These are phyloP conservation scores for Dunckerocampus dactyliophorus DNA, from an alignment of 2,113 vertebrate genomes.

Conservation along the genomic window DNA sequence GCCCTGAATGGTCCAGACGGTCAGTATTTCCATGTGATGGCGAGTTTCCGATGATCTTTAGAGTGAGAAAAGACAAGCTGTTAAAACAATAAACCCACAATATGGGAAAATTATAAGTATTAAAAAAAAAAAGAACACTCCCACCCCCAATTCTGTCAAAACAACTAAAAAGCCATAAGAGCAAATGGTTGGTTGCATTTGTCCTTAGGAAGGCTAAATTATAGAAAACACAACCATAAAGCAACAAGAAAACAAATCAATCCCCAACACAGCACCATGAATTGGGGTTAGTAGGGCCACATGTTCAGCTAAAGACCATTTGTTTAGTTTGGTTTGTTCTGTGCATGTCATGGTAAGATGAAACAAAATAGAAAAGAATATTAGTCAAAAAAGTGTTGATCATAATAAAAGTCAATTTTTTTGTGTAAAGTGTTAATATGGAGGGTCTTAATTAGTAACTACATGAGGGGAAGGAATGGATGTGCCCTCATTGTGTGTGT, in stretches of 20 bases:
- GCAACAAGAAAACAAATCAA: slow-evolving; percentile 60
- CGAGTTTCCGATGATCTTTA: slow-evolving; percentile 90
- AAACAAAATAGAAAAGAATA: slow-evolving; percentile 2
- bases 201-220: slow-evolving; percentile 60
- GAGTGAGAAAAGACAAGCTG: slow-evolving; percentile 65
- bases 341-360: slow-evolving; percentile 59
- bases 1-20: slow-evolving; percentile 77
- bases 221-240: slow-evolving; percentile 42
- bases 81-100: slow-evolving; percentile 21
- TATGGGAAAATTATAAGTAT: slow-evolving; percentile 12
- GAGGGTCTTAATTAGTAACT: slow-evolving; percentile 14
- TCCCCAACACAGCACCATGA: slow-evolving; percentile 63
- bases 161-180: slow-evolving; percentile 62
- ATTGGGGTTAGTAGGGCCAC: slow-evolving; percentile 53
- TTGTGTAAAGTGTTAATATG: slow-evolving; percentile 16
- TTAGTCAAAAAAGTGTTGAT: slow-evolving; percentile 11
- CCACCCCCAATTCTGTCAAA: slow-evolving; percentile 47
- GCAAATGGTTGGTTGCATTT: slow-evolving; percentile 65
- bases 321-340: slow-evolving; percentile 76
- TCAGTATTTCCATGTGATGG: slow-evolving; percentile 77
- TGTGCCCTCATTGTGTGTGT: not conserved
- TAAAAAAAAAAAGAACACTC: slow-evolving; percentile 18
- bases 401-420: slow-evolving; percentile 5
- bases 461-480: slow-evolving; percentile 8
- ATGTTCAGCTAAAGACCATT: slow-evolving; percentile 82